A percentile compares a stretch with the other conserved stretches of the same genome.
Evolutionary conservation across 2,888 invertebrate species (phyloP).

Genomic region (Harpalus rufipes): DNA sequence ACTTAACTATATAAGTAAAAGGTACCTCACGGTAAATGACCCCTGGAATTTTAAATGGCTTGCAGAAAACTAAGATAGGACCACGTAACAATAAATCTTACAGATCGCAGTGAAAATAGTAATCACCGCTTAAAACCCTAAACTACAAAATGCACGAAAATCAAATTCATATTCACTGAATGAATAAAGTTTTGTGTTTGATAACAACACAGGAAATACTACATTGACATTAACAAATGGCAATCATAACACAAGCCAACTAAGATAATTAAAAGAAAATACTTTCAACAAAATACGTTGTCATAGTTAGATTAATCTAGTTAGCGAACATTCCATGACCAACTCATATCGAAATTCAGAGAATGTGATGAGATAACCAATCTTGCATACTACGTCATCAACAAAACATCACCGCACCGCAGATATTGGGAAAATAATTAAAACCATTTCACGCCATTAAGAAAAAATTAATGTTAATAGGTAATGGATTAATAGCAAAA

Average conservation of each 20-base stretch:
- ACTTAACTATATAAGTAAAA: too few relatives aligned
- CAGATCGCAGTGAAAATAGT: too few relatives aligned
- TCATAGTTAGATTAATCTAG: conserved; percentile 12
- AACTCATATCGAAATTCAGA: background rate
- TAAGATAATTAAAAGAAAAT: conserved; percentile 13
- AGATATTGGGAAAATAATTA: conserved; percentile 2
- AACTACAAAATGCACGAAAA: too few relatives aligned
- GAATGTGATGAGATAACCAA: background rate
- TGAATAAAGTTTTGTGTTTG: background rate
- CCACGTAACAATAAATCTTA: too few relatives aligned
- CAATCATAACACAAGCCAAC: background rate
- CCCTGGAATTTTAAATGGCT: too few relatives aligned
- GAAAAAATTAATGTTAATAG: background rate
- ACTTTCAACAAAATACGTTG: conserved; percentile 5
- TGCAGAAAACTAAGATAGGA: too few relatives aligned
- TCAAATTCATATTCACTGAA: background rate
- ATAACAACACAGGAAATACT: background rate
- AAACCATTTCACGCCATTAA: background rate
- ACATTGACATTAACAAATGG: conserved; percentile 1
- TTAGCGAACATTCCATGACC: background rate
- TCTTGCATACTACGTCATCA: background rate
- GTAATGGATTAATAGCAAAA: background rate
- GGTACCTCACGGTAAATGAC: too few relatives aligned
- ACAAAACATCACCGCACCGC: background rate
- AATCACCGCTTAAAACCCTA: too few relatives aligned